Percentiles rank a stretch among this genome's conserved stretches.
These are phyloP conservation scores for Tonatia bakeri DNA, from an alignment of 2,113 vertebrate genomes.

Conservation along the genomic window DNA sequence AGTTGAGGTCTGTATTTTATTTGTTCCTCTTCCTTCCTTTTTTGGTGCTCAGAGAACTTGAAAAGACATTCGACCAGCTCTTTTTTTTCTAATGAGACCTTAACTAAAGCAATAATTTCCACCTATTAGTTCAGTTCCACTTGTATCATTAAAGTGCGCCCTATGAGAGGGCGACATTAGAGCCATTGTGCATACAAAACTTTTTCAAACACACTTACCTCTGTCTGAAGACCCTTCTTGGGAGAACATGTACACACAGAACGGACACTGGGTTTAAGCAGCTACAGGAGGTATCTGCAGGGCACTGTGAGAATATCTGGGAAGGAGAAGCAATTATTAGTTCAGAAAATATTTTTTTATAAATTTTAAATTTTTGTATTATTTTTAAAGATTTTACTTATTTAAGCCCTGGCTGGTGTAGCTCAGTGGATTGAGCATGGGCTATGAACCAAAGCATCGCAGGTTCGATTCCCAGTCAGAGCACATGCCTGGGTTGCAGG, in stretches of 20 bases:
- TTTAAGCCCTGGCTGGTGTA: too few relatives aligned
- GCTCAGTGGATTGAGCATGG: too few relatives aligned
- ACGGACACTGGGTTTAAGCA: background rate
- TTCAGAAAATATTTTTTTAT: background rate
- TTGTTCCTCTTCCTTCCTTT: background rate
- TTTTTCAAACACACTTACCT: background rate
- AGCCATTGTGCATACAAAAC: background rate
- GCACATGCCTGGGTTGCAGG: too few relatives aligned
- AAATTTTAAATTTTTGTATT: too few relatives aligned
- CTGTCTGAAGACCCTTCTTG: background rate
- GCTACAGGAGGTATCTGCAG: background rate
- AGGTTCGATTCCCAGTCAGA: too few relatives aligned
- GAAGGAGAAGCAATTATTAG: background rate
- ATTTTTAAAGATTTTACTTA: too few relatives aligned
- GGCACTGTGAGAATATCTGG: background rate
- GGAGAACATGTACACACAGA: background rate
- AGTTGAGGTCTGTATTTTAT: background rate
- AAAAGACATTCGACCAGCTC: background rate
- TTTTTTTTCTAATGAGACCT: background rate
- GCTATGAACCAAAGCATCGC: too few relatives aligned
- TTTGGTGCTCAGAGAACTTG: background rate
- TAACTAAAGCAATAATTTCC: background rate
- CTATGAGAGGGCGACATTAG: background rate
- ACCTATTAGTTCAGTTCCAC: background rate
- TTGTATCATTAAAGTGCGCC: background rate